Percentiles rank a stretch among this genome's conserved stretches.
phyloP scores from a whole-genome alignment of 2,113 vertebrate genomes.

The Saguinus midas region DNA sequence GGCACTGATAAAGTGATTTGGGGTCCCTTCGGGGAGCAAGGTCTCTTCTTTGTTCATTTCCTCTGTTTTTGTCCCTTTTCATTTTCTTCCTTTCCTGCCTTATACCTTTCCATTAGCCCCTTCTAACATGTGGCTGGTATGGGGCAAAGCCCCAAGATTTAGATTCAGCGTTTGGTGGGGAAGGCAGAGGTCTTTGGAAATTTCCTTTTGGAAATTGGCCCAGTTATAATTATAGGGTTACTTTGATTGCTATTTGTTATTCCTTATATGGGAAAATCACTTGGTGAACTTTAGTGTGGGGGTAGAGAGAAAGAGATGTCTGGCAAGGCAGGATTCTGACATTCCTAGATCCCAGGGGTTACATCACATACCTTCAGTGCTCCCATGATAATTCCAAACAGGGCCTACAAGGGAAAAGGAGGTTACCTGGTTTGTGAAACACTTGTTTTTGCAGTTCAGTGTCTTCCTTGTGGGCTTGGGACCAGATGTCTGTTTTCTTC shows the following conservation, averaged over 20 bases:
- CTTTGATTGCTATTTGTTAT: not conserved
- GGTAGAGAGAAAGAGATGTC: not conserved
- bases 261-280: not conserved
- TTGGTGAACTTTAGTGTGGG: not conserved
- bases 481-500: conserved; percentile 76
- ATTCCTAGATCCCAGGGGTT: not conserved
- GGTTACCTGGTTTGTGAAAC: conserved; percentile 28
- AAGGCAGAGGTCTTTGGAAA: not conserved
- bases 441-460: conserved; percentile 58
- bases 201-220: not conserved
- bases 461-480: conserved; percentile 73
- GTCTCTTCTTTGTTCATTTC: not conserved
- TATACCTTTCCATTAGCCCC: not conserved
- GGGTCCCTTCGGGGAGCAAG: not conserved
- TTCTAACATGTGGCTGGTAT: not conserved
- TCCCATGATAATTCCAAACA: not conserved
- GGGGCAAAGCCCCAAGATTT: not conserved
- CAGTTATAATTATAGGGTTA: not conserved
- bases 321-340: not conserved
- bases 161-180: not conserved
- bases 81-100: not conserved
- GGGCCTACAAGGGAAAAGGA: not conserved
- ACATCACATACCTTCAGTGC: not conserved
- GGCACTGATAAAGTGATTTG: not conserved
- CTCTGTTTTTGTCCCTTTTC: not conserved